Evolutionary conservation across 1,140 invertebrate genomes (phyloP).

Genomic region (Sipha flava): DNA sequence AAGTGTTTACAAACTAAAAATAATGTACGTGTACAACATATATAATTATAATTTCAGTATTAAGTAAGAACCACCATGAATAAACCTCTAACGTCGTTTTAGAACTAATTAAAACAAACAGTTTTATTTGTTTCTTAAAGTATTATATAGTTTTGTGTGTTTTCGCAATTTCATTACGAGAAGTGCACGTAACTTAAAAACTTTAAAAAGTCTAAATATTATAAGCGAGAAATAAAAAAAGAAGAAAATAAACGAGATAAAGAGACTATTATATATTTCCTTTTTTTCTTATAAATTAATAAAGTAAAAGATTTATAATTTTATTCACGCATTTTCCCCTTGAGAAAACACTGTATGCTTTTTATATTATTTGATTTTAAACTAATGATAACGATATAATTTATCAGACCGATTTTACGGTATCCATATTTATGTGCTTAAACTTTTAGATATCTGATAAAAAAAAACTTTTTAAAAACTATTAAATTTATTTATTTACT

Average conservation of each 20-base stretch:
- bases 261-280: not conserved
- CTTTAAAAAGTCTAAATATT: not conserved
- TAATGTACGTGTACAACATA: not conserved
- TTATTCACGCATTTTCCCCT: conserved; percentile 18
- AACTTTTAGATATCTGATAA: not conserved
- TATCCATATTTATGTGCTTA: not conserved
- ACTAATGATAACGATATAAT: conserved; percentile 17
- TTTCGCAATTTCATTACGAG: not conserved
- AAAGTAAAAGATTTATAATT: conserved; percentile 3
- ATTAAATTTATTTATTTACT: not conserved
- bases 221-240: no score
- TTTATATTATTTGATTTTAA: conserved; percentile 10
- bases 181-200: not conserved
- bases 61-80: not conserved
- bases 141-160: not conserved
- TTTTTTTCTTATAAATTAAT: not conserved
- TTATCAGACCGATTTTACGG: not conserved
- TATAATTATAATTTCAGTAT: not conserved
- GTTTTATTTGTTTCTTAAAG: not conserved
- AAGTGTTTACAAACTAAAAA: not conserved
- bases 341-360: conserved; percentile 6
- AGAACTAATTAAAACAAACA: conserved; percentile 1
- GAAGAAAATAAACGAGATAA: not conserved
- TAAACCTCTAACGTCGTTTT: not conserved
- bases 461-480: not conserved